Conservation (phyloP, 2,797 vertebrate species). For the Melanogrammus aeglefinus region DNA sequence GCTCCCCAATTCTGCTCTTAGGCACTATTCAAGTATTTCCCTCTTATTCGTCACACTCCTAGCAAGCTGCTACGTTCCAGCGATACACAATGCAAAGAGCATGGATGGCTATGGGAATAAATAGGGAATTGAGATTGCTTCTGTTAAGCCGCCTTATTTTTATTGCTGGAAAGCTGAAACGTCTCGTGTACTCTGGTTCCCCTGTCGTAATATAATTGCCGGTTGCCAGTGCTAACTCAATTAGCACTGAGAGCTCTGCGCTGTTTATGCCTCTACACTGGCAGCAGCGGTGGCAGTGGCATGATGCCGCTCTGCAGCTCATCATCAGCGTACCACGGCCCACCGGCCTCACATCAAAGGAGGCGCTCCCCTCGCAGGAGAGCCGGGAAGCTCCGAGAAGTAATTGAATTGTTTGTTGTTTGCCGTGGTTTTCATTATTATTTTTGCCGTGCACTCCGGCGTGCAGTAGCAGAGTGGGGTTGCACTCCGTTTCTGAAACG, state of each 20-base stretch:
- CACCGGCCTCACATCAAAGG: conserved; percentile 65
- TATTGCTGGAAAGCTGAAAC: conserved; percentile 22
- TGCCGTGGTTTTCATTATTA: conserved; percentile 47
- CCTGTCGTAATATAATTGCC: conserved; percentile 62
- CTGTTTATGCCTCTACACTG: conserved; percentile 32
- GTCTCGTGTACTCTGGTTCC: conserved; percentile 50
- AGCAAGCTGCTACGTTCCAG: conserved; percentile 16
- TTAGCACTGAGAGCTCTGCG: conserved; percentile 64
- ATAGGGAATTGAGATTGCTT: background rate
- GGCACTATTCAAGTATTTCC: background rate
- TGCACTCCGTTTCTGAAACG: background rate
- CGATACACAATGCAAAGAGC: conserved; percentile 6
- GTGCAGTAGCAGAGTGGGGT: background rate
- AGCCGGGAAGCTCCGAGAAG: conserved; percentile 44
- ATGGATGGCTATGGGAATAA: background rate
- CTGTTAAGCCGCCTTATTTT: conserved; percentile 20
- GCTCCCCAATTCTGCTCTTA: background rate
- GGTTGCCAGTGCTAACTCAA: conserved; percentile 59
- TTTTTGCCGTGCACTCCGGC: conserved; percentile 23
- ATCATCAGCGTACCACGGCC: conserved; percentile 60
- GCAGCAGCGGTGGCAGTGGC: conserved; percentile 20
- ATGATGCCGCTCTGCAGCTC: conserved; percentile 38
- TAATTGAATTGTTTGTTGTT: conserved; percentile 76
- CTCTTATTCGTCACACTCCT: background rate
- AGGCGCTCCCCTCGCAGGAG: conserved; percentile 38